Conservation (phyloP, 2,888 invertebrate genomes). For the Sycophila texana region DNA sequence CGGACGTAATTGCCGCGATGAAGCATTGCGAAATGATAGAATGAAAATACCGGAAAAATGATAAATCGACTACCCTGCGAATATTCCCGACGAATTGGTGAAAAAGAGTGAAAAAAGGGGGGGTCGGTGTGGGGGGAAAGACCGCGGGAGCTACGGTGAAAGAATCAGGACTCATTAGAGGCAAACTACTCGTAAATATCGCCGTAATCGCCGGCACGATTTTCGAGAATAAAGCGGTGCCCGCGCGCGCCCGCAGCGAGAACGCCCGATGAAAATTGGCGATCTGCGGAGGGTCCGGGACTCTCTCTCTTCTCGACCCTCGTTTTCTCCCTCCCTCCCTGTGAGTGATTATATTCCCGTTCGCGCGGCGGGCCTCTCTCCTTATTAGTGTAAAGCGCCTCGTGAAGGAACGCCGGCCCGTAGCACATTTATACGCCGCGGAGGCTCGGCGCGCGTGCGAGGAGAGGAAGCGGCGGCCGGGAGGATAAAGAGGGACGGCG, state of each 20-base stretch:
- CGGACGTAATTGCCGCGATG: no score
- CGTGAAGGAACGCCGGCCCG: constrained; percentile 3
- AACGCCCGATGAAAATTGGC: constrained; percentile 47
- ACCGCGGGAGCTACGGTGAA: not conserved
- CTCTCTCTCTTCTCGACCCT: constrained; percentile 3
- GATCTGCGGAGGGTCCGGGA: constrained; percentile 48
- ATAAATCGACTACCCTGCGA: no score
- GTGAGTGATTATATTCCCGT: constrained; percentile 54
- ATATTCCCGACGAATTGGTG: no score
- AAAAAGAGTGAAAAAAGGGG: no score
- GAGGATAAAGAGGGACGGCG: constrained; percentile 42
- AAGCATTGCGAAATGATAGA: no score
- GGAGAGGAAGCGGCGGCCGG: not conserved
- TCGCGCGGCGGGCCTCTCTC: constrained; percentile 43
- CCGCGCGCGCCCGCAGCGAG: not conserved
- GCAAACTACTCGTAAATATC: constrained; percentile 2
- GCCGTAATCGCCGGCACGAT: constrained; percentile 37
- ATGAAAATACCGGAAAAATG: no score
- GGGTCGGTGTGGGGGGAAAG: not conserved
- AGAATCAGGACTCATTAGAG: constrained; percentile 19
- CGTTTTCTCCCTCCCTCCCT: constrained; percentile 34
- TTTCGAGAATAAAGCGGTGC: constrained; percentile 39
- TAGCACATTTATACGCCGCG: constrained; percentile 4
- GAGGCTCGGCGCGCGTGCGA: constrained; percentile 39
- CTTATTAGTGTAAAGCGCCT: constrained; percentile 54